Evolutionary conservation across 2,113 vertebrate species (phyloP).

Genomic region (Entomyzon cyanotis): DNA sequence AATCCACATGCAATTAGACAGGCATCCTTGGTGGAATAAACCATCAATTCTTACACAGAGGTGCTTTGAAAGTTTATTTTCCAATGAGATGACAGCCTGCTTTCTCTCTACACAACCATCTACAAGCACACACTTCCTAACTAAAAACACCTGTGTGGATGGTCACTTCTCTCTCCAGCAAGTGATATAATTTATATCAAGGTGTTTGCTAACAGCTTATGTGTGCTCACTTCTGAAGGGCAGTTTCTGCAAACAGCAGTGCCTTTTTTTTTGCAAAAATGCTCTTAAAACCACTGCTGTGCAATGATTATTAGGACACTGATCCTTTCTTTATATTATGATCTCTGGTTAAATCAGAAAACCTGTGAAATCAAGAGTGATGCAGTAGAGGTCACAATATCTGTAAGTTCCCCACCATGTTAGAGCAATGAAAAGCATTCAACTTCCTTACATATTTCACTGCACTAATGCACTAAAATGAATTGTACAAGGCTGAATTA

Average conservation of each 20-base stretch:
- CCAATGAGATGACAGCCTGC: not conserved
- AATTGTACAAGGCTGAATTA: not conserved
- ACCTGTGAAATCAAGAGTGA: not conserved
- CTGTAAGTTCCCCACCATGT: not conserved
- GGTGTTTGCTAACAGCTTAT: not conserved
- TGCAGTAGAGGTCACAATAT: not conserved
- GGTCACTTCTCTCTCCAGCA: not conserved
- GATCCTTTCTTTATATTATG: not conserved
- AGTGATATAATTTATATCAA: not conserved
- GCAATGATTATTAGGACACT: not conserved
- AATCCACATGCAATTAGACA: not conserved
- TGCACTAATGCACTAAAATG: not conserved
- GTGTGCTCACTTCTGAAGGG: not conserved
- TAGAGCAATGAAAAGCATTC: not conserved
- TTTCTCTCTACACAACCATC: not conserved
- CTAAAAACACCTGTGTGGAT: not conserved
- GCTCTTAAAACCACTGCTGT: not conserved
- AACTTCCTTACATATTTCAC: not conserved
- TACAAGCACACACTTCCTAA: not conserved
- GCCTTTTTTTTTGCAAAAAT: not conserved
- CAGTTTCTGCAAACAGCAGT: not conserved
- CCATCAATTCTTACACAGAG: not conserved
- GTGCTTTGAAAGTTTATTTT: not conserved
- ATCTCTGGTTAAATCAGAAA: not conserved
- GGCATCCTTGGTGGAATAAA: not conserved